Percentiles rank a stretch among this genome's conserved stretches.
These are phyloP conservation scores for Pandion haliaetus DNA, from an alignment of 2,113 vertebrate genomes.

Conservation along the genomic window DNA sequence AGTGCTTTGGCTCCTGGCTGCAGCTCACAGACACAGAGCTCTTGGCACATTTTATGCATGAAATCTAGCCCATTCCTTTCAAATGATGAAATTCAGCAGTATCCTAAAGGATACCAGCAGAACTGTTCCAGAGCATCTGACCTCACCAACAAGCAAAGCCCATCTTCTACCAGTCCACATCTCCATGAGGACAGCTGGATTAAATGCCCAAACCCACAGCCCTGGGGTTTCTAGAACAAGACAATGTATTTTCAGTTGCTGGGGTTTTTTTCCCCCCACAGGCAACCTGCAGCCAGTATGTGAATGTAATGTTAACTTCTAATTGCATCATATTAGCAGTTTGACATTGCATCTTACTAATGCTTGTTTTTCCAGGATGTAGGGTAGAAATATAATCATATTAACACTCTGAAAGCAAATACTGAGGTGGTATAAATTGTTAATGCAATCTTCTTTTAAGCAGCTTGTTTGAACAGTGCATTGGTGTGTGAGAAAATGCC, in stretches of 20 bases:
- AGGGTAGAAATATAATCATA: conserved; percentile 19
- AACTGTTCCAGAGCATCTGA: neutral
- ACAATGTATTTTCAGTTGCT: neutral
- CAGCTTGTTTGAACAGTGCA: conserved; percentile 36
- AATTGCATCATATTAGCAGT: conserved; percentile 13
- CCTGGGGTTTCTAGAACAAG: neutral
- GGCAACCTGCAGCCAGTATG: neutral
- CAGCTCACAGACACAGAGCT: neutral
- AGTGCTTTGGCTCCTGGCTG: neutral
- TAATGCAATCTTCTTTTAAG: conserved; percentile 26
- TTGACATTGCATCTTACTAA: neutral
- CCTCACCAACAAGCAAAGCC: neutral
- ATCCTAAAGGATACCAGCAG: neutral
- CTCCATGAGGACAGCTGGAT: neutral
- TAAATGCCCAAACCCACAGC: neutral
- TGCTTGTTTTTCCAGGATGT: neutral
- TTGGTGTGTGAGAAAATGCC: neutral
- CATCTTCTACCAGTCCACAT: neutral
- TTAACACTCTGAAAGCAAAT: conserved; percentile 47
- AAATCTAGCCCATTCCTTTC: neutral
- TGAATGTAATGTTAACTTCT: conserved; percentile 13
- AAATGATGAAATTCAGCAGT: neutral
- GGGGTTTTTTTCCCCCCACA: neutral
- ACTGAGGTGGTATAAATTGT: conserved; percentile 24
- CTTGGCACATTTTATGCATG: conserved; percentile 15